These are phyloP conservation scores for Epinotia bilunana DNA, from an alignment of 2,888 invertebrate species.

Conservation along the genomic window DNA sequence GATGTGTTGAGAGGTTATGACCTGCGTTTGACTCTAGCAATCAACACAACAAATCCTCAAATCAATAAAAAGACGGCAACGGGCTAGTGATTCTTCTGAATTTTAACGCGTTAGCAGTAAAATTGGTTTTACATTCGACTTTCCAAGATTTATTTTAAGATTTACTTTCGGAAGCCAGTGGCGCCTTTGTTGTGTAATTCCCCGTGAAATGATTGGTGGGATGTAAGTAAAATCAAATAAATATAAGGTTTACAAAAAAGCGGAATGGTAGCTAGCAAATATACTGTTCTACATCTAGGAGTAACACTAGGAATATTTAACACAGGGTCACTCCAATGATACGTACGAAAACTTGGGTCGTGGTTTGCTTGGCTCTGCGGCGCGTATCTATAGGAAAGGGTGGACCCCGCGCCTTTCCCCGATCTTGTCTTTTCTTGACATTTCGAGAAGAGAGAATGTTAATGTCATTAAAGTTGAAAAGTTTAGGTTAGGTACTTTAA, in stretches of 20 bases:
- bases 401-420: conserved; percentile 7
- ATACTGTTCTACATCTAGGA: neutral
- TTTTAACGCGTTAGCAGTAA: no score
- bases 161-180: no score
- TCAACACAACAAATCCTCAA: no score
- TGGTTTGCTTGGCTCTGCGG: conserved; percentile 6
- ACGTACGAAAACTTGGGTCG: conserved; percentile 27
- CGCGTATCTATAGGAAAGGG: conserved; percentile 7
- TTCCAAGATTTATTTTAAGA: no score
- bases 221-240: neutral
- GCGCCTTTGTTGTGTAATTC: no score
- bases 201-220: no score
- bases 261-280: neutral
- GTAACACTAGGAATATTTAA: neutral
- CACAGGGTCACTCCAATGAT: conserved; percentile 31
- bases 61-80: no score
- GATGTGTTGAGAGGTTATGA: no score
- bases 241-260: neutral
- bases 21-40: no score
- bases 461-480: neutral
- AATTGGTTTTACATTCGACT: no score
- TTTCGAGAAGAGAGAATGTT: neutral
- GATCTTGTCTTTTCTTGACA: conserved; percentile 17
- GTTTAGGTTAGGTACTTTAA: no score
- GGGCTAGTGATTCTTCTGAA: no score